Evolutionary conservation across 2,888 invertebrate genomes (phyloP).

Genomic region (Callinectes sapidus): DNA sequence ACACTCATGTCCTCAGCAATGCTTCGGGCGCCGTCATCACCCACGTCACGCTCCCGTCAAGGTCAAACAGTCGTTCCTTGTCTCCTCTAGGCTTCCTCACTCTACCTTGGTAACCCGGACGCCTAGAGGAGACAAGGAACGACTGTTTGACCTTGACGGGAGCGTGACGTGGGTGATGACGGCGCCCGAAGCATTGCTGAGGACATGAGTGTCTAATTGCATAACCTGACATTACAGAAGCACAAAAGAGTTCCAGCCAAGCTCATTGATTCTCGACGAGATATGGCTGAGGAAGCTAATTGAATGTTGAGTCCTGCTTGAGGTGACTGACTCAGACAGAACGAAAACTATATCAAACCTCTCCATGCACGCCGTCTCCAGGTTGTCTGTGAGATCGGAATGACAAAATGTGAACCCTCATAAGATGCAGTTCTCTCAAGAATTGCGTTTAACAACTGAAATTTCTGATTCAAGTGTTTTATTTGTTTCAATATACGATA

Average conservation of each 20-base stretch:
- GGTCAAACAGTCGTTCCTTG: conserved; percentile 34
- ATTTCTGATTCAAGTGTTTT: too few species aligned
- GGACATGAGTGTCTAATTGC: conserved; percentile 37
- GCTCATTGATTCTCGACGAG: background rate
- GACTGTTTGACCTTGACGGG: conserved; percentile 41
- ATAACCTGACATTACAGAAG: conserved; percentile 13
- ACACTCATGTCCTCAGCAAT: conserved; percentile 32
- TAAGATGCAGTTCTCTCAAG: background rate
- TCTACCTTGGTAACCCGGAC: background rate
- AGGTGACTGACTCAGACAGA: background rate
- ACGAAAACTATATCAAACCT: background rate
- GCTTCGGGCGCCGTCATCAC: conserved; percentile 21
- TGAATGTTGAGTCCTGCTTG: background rate
- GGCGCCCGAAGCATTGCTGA: background rate
- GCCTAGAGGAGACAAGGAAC: background rate
- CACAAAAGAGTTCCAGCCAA: background rate
- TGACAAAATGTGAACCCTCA: background rate
- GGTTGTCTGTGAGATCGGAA: background rate
- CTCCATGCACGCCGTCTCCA: background rate
- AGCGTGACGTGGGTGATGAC: conserved; percentile 7
- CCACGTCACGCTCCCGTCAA: conserved; percentile 1
- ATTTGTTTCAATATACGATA: too few species aligned
- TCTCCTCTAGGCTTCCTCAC: background rate
- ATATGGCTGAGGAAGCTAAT: background rate
- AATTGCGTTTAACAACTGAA: too few species aligned